Evolutionary conservation across 2,888 invertebrate genomes (phyloP), one percentile per base, ranked within the genome.

Genomic region (Xanthia icteritia): DNA sequence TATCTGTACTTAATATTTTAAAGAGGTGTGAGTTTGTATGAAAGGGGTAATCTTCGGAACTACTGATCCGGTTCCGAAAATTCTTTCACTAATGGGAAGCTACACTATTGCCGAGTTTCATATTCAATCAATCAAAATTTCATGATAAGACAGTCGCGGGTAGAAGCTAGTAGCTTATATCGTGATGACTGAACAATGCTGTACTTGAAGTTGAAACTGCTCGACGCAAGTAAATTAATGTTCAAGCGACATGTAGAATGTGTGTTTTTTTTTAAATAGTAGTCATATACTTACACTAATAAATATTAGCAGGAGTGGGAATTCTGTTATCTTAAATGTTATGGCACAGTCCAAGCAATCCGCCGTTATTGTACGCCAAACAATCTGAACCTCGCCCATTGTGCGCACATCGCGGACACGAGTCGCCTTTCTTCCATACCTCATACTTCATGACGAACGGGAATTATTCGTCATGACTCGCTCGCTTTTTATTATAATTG

Each of bases 401-500:
- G 48, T 77, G 51, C 54, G 36, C 36, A 42, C 67, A 17, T 27
- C 56, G 56, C n/a, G 39, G 15, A 42, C 45, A 39, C 39, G 15
- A 60, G 15, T 23, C 31, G 64, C 31, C 15, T 61, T 54, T 48
- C 45, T 58, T 56, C n/a, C 36, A n/a, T 31, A 63, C 64, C 71
- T 54, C 31, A 27, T 31, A 70, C 64, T 71, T 56, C n/a, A 67
- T 36, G 17, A 72, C 27, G 36, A 54, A 56, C 20, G 5, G 8
- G 11, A 31, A 15, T 45, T 23, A 61, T 73, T 51, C 9, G 8
- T 51, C 20, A 65, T 27, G 17, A 56, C 66, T 67, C 36, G 27
- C 58, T 70, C 51, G 17, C 27, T 65, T 83, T 71, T 63, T 74
- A 76, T 45, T 63, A 66, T 74, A 80, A 83, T 66, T 80, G 71